Base-by-base conservation (phyloP, 2,113 vertebrate species). In the Tor tambroides region DNA sequence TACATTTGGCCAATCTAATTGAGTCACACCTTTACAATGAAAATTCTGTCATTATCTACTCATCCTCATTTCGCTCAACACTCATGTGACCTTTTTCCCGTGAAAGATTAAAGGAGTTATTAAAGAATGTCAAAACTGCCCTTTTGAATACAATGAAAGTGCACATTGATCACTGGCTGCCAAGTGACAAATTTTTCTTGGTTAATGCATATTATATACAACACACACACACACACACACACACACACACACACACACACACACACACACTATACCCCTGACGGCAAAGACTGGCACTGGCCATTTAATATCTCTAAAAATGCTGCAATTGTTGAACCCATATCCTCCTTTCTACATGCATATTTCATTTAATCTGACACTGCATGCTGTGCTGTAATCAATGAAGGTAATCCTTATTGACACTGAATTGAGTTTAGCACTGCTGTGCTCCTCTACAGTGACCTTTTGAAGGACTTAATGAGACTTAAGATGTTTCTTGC, bases 381-480 rank as follows among this genome's bases (percentile, higher is more conserved):
- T 3, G 30, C 69, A 59, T 28, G 49, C 49, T 84, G 83, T 74
- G 49, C 69, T 54, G 9, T 69, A 74, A 84, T 84, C 69, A 74
- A 84, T 84, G 23, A 59, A 74, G 83, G 30, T 56, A 84, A 84
- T 84, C 83, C 83, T 84, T 84, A 84, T 84, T 74, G 83, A 75
- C 30, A 74, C 0, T 11, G 7, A 74, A 54, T 59, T 26, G 67
- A 74, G 30, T 26, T 56, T 10, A 84, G 32, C 63, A 59, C 65
- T 38, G 65, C 43, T 51, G 63, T 72, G 43, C 28, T 32, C 17
- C 43, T 71, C 6, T n/a, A 75, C 6, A 74, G 26, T 71, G 83
- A 59, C 49, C 83, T 84, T 84, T 75, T 59, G 30, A 74, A 74
- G 49, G 32, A 21, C 51, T 54, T 38, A 56, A 84, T 74, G 21